Conservation (phyloP, 2,113 vertebrate species). For the Chionomys nivalis region DNA sequence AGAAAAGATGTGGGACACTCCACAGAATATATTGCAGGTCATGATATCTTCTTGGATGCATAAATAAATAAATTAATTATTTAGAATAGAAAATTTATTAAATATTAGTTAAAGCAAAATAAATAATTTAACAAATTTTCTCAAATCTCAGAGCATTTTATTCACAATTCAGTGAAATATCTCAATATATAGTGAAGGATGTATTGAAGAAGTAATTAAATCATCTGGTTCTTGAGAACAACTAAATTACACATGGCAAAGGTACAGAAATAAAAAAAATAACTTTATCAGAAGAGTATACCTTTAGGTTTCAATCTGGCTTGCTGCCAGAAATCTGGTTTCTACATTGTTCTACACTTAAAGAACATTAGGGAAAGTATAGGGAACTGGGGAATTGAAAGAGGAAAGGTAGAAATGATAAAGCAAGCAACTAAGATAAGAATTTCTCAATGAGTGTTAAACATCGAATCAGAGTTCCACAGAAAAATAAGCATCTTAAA, state of each 20-base stretch:
- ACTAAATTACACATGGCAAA: background rate
- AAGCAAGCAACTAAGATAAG: background rate
- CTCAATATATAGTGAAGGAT: background rate
- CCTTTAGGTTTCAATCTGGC: background rate
- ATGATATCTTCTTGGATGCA: background rate
- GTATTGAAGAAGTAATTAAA: background rate
- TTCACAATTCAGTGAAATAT: background rate
- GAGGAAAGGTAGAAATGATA: background rate
- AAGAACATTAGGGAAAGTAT: background rate
- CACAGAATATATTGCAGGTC: background rate
- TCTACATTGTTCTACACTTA: background rate
- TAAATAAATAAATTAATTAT: background rate
- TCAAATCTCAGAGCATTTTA: background rate
- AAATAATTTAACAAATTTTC: background rate
- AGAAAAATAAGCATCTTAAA: background rate
- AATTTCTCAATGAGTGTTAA: background rate
- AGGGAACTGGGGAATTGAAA: background rate
- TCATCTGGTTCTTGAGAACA: background rate
- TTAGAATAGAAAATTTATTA: background rate
- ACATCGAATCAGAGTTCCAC: background rate
- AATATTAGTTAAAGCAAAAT: background rate
- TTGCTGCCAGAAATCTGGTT: background rate
- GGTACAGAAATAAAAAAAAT: background rate
- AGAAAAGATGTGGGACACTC: background rate
- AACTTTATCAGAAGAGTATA: background rate